Percentiles rank a stretch among this genome's conserved stretches.
Conservation (phyloP, 1,140 invertebrate species). For the Colletes gigas region DNA sequence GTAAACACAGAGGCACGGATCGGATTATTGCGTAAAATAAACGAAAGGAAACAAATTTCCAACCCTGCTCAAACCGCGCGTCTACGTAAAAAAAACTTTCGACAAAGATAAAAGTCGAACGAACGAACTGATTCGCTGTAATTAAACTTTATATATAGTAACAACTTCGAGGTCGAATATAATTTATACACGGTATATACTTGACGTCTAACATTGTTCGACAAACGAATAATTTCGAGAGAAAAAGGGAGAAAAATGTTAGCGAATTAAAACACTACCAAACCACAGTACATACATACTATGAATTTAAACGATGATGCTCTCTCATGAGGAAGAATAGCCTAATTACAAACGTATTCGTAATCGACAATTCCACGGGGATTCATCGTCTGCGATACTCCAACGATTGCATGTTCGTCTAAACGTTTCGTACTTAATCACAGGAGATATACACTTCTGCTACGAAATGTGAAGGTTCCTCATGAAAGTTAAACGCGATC, state of each 20-base stretch:
- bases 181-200: too few species aligned
- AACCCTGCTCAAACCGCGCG: slow-evolving; percentile 30
- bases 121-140: slow-evolving; percentile 14
- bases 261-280: slow-evolving; percentile 74
- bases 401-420: slow-evolving; percentile 32
- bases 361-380: slow-evolving; percentile 36
- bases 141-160: slow-evolving; percentile 32
- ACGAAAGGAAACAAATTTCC: background rate
- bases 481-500: slow-evolving; percentile 44
- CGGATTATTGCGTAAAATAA: background rate
- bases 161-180: background rate
- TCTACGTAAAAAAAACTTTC: background rate
- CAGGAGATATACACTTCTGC: slow-evolving; percentile 17
- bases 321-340: slow-evolving; percentile 38
- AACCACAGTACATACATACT: slow-evolving; percentile 68
- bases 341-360: slow-evolving; percentile 52
- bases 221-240: slow-evolving; percentile 47
- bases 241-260: slow-evolving; percentile 36
- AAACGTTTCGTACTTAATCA: background rate
- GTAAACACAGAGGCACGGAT: slow-evolving; percentile 3
- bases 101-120: background rate
- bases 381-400: slow-evolving; percentile 18
- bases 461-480: slow-evolving; percentile 16
- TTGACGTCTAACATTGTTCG: slow-evolving; percentile 45
- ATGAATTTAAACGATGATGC: slow-evolving; percentile 72